These are phyloP conservation scores for Eubasilissa splendida DNA, from an alignment of 2,888 invertebrate genomes.

Conservation along the genomic window DNA sequence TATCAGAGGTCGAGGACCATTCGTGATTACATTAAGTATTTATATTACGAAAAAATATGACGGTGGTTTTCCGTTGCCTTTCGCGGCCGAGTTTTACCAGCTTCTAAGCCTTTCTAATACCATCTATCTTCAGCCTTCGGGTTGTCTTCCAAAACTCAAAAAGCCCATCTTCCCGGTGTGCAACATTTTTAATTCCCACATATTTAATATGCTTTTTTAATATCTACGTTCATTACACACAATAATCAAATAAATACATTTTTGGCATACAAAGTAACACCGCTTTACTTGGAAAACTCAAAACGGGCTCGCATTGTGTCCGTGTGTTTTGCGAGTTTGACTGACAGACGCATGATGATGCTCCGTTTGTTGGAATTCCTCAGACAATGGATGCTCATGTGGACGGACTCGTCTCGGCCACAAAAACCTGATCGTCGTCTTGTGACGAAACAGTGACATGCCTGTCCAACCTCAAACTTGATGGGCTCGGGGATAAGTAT, in stretches of 20 bases:
- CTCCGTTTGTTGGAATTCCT: conserved; percentile 17
- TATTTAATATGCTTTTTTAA: neutral
- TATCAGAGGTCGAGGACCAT: too few species aligned
- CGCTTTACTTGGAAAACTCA: neutral
- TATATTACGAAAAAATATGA: too few species aligned
- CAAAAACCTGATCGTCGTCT: conserved; percentile 26
- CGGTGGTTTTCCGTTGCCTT: too few species aligned
- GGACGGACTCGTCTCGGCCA: conserved; percentile 10
- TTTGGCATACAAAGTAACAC: neutral
- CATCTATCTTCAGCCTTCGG: too few species aligned
- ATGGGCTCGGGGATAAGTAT: conserved; percentile 17
- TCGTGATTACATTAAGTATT: too few species aligned
- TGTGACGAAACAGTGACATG: conserved; percentile 30
- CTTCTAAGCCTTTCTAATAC: too few species aligned
- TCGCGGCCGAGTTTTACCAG: too few species aligned
- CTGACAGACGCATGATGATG: conserved; percentile 49
- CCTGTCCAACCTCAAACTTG: conserved; percentile 20
- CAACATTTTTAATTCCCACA: too few species aligned
- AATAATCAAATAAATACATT: neutral
- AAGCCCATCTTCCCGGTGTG: too few species aligned
- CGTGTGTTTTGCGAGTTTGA: conserved; percentile 49
- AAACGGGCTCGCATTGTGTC: conserved; percentile 8
- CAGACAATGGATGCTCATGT: conserved; percentile 25
- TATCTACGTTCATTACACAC: too few species aligned
- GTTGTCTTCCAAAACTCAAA: too few species aligned